These are phyloP conservation scores for Sycophila texana DNA, from an alignment of 2,888 invertebrate species.

Conservation along the genomic window DNA sequence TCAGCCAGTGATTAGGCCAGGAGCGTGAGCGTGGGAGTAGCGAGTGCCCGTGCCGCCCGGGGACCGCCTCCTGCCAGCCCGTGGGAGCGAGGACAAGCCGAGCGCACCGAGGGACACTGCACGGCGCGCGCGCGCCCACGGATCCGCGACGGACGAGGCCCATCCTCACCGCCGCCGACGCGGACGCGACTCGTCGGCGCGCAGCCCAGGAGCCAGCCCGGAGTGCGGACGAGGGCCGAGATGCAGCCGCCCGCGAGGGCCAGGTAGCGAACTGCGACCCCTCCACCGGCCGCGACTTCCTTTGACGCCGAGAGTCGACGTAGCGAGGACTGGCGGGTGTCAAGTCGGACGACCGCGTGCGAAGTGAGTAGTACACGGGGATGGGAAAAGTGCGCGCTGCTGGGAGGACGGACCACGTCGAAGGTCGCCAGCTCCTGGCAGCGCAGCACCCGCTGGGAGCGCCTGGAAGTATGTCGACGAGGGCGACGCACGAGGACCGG, in stretches of 20 bases:
- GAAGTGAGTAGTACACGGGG: slow-evolving; percentile 30
- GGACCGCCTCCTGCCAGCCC: not conserved
- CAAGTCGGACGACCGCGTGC: slow-evolving; percentile 10
- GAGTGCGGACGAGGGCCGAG: not conserved
- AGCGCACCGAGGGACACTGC: not conserved
- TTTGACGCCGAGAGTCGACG: too few species aligned
- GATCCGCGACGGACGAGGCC: too few species aligned
- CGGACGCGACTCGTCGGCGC: too few species aligned
- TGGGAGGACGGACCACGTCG: too few species aligned
- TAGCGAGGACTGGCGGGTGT: not conserved
- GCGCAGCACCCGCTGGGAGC: too few species aligned
- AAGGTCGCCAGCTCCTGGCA: too few species aligned
- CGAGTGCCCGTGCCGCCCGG: slow-evolving; percentile 8
- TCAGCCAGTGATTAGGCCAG: not conserved
- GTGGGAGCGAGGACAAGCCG: not conserved
- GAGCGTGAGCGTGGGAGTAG: not conserved
- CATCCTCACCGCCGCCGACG: too few species aligned
- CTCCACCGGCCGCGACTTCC: too few species aligned
- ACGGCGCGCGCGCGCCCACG: not conserved
- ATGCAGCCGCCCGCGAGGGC: not conserved
- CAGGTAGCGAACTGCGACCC: not conserved
- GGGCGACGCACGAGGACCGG: too few species aligned
- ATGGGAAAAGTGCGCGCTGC: not conserved
- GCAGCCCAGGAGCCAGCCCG: too few species aligned
- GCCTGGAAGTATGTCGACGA: too few species aligned